Evolutionary conservation across 2,888 invertebrate species (phyloP).

Genomic region (Eremobia ochroleuca): DNA sequence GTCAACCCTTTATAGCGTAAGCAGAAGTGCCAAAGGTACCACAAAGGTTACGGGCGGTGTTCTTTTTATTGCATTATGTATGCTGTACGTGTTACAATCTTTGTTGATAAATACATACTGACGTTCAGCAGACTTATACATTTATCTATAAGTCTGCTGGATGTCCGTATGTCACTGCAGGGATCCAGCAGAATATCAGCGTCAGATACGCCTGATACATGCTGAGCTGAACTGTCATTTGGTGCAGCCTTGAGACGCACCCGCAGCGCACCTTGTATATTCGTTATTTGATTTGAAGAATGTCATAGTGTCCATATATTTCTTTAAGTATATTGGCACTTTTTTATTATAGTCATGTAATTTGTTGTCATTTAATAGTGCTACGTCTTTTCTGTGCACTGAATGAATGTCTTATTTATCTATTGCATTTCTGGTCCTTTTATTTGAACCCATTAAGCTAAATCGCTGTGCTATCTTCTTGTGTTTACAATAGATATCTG

Average conservation of each 20-base stretch:
- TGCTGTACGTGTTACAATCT: conserved; percentile 9
- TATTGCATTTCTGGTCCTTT: neutral
- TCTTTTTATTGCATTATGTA: conserved; percentile 42
- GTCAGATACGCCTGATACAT: neutral
- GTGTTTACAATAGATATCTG: no score
- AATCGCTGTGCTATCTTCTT: neutral
- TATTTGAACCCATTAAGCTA: neutral
- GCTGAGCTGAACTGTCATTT: neutral
- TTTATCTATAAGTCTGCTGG: neutral
- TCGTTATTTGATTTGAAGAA: neutral
- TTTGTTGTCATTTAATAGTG: neutral
- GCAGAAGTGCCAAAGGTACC: conserved; percentile 44
- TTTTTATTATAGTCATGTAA: neutral
- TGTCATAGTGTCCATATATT: neutral
- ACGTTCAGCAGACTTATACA: no score
- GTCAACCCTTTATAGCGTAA: conserved; percentile 34
- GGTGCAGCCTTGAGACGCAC: neutral
- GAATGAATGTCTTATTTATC: neutral
- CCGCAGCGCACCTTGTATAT: neutral
- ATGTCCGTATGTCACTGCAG: neutral
- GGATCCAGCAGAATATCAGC: neutral
- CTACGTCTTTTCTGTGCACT: neutral
- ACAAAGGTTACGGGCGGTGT: conserved; percentile 39
- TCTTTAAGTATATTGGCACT: neutral
- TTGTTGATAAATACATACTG: conserved; percentile 18